Conservation (phyloP, 2,888 invertebrate genomes). For the Noctua pronuba region DNA sequence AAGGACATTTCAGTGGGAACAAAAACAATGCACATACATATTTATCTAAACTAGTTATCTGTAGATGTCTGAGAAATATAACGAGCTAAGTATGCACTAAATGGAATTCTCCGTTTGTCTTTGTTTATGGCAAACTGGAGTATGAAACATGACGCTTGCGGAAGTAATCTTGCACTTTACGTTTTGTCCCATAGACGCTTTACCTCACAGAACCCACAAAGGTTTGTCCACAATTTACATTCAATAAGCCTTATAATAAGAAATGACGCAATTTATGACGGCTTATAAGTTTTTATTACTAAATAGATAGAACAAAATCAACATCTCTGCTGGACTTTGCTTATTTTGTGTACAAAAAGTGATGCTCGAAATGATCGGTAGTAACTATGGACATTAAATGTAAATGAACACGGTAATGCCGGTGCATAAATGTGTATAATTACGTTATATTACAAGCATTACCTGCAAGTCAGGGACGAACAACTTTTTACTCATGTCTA, state of each 20-base stretch:
- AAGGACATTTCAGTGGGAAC: conserved; percentile 56
- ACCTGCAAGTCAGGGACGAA: conserved; percentile 58
- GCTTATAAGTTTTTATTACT: conserved; percentile 72
- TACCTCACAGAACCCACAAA: conserved; percentile 56
- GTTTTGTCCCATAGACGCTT: conserved; percentile 50
- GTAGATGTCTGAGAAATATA: conserved; percentile 44
- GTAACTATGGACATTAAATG: conserved; percentile 34
- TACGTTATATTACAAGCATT: conserved; percentile 64
- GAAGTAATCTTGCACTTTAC: conserved; percentile 63
- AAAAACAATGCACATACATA: conserved; percentile 53
- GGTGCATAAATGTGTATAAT: conserved; percentile 58
- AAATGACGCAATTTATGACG: conserved; percentile 74
- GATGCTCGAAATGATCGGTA: conserved; percentile 37
- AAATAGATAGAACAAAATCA: conserved; percentile 62
- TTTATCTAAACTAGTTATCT: conserved; percentile 59
- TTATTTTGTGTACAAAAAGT: conserved; percentile 56
- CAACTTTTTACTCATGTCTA: conserved; percentile 64
- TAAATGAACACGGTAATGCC: conserved; percentile 58
- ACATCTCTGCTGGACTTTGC: conserved; percentile 55
- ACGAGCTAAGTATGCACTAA: conserved; percentile 30
- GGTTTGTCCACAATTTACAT: conserved; percentile 71
- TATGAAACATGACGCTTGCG: conserved; percentile 66
- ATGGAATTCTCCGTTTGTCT: conserved; percentile 53
- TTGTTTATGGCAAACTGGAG: conserved; percentile 53
- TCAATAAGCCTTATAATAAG: conserved; percentile 76